A percentile compares a stretch with the other conserved stretches of the same genome.
phyloP scores from a whole-genome alignment of 2,888 invertebrate species.

The Mechanitis messenoides region DNA sequence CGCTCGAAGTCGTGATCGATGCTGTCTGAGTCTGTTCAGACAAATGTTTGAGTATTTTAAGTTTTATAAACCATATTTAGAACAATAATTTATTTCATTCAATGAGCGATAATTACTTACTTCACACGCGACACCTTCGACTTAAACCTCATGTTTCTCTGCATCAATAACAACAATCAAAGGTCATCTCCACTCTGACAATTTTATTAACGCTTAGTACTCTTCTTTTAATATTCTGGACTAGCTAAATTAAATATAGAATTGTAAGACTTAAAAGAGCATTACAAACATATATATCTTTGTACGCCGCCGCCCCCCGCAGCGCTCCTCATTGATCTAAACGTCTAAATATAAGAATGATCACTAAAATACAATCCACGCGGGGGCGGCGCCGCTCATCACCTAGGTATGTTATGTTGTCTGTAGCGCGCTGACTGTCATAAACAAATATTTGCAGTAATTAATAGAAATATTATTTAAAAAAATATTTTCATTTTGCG shows the following conservation, averaged over 20 bases:
- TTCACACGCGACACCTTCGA: no score
- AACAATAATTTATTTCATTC: no score
- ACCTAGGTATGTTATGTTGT: background rate
- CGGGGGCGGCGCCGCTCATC: slow-evolving; percentile 10
- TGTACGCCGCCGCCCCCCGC: background rate
- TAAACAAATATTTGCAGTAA: slow-evolving; percentile 13
- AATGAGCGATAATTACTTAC: no score
- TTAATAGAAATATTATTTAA: slow-evolving; percentile 16
- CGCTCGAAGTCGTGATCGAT: no score
- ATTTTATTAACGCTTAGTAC: background rate
- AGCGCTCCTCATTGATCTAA: background rate
- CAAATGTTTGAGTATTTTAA: no score
- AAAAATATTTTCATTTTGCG: slow-evolving; percentile 8
- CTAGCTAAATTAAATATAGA: no score
- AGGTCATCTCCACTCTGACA: background rate
- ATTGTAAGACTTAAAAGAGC: no score
- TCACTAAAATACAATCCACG: slow-evolving; percentile 12
- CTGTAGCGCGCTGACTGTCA: no score
- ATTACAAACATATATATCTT: background rate
- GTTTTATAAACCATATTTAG: no score
- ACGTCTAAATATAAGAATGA: slow-evolving; percentile 11
- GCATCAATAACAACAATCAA: background rate
- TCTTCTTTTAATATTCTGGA: no score
- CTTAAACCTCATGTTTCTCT: no score
- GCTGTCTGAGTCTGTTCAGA: no score